Conservation (phyloP, 1,140 invertebrate genomes). For the Gryllus bimaculatus region DNA sequence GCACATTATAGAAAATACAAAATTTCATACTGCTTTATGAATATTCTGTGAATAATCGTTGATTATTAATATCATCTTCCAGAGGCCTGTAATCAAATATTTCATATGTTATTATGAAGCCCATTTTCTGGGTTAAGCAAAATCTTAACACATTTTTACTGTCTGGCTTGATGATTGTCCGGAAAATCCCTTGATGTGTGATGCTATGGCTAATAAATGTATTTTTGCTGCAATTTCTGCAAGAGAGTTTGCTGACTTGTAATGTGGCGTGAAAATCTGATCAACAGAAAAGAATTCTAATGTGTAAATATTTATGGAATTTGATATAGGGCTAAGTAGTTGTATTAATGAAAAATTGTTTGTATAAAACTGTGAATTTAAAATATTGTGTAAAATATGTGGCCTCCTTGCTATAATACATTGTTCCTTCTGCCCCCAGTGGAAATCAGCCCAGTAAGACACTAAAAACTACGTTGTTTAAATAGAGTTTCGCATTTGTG, state of each 20-base stretch:
- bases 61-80: background rate
- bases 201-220: background rate
- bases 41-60: background rate
- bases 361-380: conserved; percentile 1
- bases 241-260: background rate
- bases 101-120: background rate
- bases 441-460: background rate
- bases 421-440: background rate
- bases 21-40: background rate
- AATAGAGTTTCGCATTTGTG: background rate
- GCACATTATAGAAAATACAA: background rate
- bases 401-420: background rate
- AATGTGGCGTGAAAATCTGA: background rate
- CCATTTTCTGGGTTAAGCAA: background rate
- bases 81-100: background rate
- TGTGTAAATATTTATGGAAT: conserved; percentile 2
- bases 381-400: background rate
- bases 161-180: background rate
- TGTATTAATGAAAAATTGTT: background rate
- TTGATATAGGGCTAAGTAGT: background rate
- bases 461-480: background rate
- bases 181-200: background rate
- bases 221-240: background rate
- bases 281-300: background rate
- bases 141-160: background rate